Conservation (phyloP, 2,797 vertebrate species). For the Smutsia gigantea region DNA sequence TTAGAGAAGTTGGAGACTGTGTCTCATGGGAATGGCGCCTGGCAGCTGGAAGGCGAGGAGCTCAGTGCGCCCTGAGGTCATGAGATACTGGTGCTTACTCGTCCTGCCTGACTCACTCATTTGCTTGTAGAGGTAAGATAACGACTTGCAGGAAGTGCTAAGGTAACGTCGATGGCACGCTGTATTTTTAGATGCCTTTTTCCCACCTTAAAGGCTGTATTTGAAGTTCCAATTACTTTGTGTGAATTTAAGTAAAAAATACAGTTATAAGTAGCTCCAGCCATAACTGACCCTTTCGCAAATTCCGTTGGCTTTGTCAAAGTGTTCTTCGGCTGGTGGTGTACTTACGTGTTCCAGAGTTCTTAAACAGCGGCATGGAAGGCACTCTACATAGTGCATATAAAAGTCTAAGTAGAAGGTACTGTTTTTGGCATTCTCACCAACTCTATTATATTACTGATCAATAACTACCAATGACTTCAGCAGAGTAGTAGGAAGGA, state of each 20-base stretch:
- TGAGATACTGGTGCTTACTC: not conserved
- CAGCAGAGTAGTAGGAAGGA: not conserved
- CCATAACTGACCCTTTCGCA: not conserved
- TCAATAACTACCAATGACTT: not conserved
- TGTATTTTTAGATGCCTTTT: constrained; percentile 68
- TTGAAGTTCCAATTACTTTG: constrained; percentile 23
- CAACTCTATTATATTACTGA: not conserved
- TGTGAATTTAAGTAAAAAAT: constrained; percentile 28
- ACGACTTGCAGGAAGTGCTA: constrained; percentile 55
- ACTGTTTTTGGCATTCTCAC: not conserved
- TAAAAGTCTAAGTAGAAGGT: not conserved
- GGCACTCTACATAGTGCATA: no score
- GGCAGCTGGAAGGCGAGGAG: not conserved
- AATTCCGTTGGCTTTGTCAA: not conserved
- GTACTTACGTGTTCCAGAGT: not conserved
- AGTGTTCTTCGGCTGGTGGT: not conserved
- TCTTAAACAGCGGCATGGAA: not conserved
- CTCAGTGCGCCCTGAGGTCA: constrained; percentile 33
- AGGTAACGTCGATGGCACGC: constrained; percentile 44
- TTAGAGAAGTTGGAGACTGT: not conserved
- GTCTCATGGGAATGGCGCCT: not conserved
- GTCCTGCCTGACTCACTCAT: constrained; percentile 43
- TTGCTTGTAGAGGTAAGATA: constrained; percentile 61
- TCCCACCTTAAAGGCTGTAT: constrained; percentile 18
- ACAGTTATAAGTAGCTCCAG: not conserved